Percentiles rank a stretch among this genome's conserved stretches.
These are phyloP conservation scores for Pterostichus madidus DNA, from an alignment of 2,888 invertebrate species.

Conservation along the genomic window DNA sequence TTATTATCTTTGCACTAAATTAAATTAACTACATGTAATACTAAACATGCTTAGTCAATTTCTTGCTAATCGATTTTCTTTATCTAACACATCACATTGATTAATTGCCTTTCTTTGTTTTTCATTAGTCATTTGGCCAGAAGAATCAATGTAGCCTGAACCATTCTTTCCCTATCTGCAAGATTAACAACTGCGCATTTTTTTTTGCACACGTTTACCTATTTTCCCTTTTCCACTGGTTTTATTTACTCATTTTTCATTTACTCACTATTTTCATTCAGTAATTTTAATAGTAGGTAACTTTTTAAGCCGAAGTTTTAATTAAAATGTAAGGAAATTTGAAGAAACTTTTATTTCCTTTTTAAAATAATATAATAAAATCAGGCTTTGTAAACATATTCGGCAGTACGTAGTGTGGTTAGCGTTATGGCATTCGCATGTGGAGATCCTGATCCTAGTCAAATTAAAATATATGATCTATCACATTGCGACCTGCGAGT, in stretches of 20 bases:
- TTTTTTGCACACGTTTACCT: conserved; percentile 14
- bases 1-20: conserved; percentile 1
- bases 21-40: conserved; percentile 24
- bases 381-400: no score
- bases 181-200: conserved; percentile 45
- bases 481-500: no score
- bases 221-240: conserved; percentile 4
- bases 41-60: conserved; percentile 38
- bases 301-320: no score
- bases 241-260: conserved; percentile 2
- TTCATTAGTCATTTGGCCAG: conserved; percentile 31
- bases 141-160: conserved; percentile 9
- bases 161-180: conserved; percentile 18
- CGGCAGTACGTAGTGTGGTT: no score
- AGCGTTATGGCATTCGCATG: no score
- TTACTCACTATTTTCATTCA: conserved; percentile 7
- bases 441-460: no score
- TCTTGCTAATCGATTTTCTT: conserved; percentile 24
- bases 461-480: no score
- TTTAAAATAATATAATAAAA: no score
- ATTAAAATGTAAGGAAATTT: no score
- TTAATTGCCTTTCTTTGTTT: conserved; percentile 35
- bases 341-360: no score
- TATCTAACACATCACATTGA: conserved; percentile 23
- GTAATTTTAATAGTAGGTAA: neutral